These are phyloP conservation scores for Polymixis flavicincta DNA, from an alignment of 2,888 invertebrate genomes.

Conservation along the genomic window DNA sequence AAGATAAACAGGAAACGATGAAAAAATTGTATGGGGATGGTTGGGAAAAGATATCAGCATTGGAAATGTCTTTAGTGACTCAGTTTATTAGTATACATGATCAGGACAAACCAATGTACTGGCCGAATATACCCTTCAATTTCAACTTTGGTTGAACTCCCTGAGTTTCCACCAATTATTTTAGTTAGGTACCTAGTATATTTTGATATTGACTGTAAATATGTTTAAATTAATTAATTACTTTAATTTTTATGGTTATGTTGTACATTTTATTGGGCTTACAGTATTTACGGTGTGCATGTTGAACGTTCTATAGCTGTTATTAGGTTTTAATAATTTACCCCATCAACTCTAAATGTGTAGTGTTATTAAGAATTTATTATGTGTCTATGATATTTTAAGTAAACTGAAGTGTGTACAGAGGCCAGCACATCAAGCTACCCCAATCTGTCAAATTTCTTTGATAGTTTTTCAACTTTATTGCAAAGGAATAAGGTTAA, in stretches of 20 bases:
- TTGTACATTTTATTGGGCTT: background rate
- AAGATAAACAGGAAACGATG: constrained; percentile 80
- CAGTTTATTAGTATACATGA: constrained; percentile 92
- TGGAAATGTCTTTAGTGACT: constrained; percentile 93
- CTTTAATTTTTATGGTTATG: background rate
- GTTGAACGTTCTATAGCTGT: background rate
- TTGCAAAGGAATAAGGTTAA: too few species aligned
- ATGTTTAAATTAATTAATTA: background rate
- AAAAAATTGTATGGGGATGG: constrained; percentile 92
- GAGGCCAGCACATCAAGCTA: too few species aligned
- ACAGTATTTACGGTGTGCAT: background rate
- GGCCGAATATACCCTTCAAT: constrained; percentile 94
- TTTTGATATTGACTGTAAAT: constrained; percentile 11
- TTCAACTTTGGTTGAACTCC: constrained; percentile 73
- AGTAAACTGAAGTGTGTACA: too few species aligned
- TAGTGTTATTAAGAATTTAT: background rate
- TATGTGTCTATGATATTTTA: background rate
- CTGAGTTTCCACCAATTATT: background rate
- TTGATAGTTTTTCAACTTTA: too few species aligned
- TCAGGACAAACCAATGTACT: constrained; percentile 91
- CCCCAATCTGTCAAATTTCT: too few species aligned
- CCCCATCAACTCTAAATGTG: background rate
- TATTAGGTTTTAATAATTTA: background rate
- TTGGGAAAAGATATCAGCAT: constrained; percentile 92
- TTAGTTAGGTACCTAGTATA: background rate